phyloP scores from a whole-genome alignment of 2,113 vertebrate genomes.

The Chaetorhynchus papuensis region DNA sequence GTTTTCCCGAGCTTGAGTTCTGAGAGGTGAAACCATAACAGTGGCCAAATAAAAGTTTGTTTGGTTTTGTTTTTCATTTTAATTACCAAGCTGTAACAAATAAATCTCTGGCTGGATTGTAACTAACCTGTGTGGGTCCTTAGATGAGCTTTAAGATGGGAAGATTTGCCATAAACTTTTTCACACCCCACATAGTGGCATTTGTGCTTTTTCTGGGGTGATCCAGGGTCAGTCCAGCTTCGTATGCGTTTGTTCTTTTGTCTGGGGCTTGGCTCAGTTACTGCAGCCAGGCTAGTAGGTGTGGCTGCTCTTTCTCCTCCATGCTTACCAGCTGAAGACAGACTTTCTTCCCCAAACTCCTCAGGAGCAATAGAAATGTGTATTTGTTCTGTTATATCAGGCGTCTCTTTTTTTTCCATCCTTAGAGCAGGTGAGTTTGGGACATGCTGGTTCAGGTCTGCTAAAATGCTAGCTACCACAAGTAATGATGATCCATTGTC shows the following conservation, averaged over 20 bases:
- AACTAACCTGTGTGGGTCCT: conserved; percentile 99
- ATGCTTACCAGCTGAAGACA: conserved; percentile 50
- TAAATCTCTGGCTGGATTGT: conserved; percentile 27
- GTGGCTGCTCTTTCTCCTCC: conserved; percentile 85
- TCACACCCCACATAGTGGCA: conserved; percentile 97
- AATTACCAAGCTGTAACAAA: conserved; percentile 55
- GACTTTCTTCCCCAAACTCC: conserved; percentile 48
- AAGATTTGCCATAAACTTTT: conserved; percentile 99
- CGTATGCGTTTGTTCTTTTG: conserved; percentile 90
- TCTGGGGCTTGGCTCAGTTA: conserved; percentile 83
- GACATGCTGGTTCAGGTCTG: conserved; percentile 93
- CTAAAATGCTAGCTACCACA: conserved; percentile 92
- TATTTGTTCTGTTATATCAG: conserved; percentile 68
- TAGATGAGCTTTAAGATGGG: conserved; percentile 98
- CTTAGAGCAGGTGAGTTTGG: conserved; percentile 71
- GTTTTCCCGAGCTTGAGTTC: conserved; percentile 7
- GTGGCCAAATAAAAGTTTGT: conserved; percentile 33
- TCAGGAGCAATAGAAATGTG: conserved; percentile 53
- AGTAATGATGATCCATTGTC: conserved; percentile 88
- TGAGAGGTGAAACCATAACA: background rate
- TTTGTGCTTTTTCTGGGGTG: conserved; percentile 97
- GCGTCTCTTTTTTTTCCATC: conserved; percentile 77
- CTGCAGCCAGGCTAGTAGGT: conserved; percentile 79
- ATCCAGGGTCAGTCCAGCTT: conserved; percentile 85
- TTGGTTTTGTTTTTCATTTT: background rate